Conservation (phyloP, 2,888 invertebrate species). For the Eristalinus aeneus region DNA sequence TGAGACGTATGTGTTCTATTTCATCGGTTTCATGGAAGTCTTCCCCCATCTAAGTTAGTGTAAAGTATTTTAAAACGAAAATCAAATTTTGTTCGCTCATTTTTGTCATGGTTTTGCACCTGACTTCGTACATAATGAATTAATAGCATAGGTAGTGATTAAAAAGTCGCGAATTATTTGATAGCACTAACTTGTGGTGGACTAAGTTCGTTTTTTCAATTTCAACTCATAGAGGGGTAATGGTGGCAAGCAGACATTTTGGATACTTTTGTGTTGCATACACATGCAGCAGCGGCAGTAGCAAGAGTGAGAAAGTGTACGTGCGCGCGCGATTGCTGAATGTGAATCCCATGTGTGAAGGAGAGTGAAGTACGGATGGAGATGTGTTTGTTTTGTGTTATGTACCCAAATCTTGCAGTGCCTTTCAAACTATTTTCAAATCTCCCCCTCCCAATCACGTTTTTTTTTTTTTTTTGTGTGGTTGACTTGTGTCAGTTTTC, state of each 20-base stretch:
- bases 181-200: not conserved
- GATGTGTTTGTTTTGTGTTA: conserved; percentile 13
- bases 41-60: conserved; percentile 66
- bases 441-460: not conserved
- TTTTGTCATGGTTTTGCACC: not conserved
- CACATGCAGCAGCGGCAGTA: conserved; percentile 15
- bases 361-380: conserved; percentile 5
- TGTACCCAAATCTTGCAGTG: conserved; percentile 34
- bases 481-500: not conserved
- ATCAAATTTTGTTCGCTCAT: not conserved
- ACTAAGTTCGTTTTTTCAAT: not conserved
- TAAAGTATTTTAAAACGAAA: conserved; percentile 54
- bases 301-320: conserved; percentile 36
- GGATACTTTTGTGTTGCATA: conserved; percentile 50
- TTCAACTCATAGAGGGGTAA: conserved; percentile 30
- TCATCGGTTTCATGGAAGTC: conserved; percentile 69
- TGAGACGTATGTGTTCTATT: conserved; percentile 32
- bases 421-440: conserved; percentile 61
- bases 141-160: conserved; percentile 34
- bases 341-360: not conserved
- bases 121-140: not conserved
- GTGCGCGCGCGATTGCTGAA: conserved; percentile 70
- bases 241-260: conserved; percentile 68
- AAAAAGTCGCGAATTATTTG: not conserved
- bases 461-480: not conserved